Conservation (phyloP, 2,113 vertebrate genomes). For the Bucco capensis region DNA sequence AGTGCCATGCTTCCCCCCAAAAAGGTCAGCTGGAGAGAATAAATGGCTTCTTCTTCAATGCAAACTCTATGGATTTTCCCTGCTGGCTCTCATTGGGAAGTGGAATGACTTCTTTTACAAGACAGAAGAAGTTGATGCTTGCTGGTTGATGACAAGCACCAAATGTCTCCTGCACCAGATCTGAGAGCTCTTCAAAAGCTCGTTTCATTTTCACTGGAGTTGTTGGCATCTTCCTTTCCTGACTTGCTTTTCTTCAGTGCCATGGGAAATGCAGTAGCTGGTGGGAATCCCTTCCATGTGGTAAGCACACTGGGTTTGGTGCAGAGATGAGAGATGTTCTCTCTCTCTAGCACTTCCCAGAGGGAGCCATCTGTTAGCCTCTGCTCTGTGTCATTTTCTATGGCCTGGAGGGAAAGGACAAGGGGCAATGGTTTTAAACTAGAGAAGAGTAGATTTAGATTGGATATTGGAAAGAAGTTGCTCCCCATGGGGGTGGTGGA, state of each 20-base stretch:
- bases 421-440: no score
- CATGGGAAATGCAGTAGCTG: neutral
- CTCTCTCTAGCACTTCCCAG: neutral
- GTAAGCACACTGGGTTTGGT: neutral
- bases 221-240: neutral
- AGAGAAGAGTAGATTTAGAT: no score
- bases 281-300: neutral
- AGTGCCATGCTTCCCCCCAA: neutral
- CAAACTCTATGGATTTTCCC: constrained; percentile 39
- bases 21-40: constrained; percentile 30
- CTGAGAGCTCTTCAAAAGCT: neutral
- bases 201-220: neutral
- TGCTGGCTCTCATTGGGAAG: neutral
- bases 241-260: neutral
- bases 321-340: neutral
- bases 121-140: neutral
- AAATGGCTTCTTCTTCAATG: constrained; percentile 34
- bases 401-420: no score
- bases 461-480: no score
- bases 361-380: no score
- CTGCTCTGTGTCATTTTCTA: no score
- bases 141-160: neutral
- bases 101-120: neutral
- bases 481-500: no score
- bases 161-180: neutral